Evolutionary conservation across 2,797 vertebrate genomes (phyloP).

Genomic region (Hirundo rustica): DNA sequence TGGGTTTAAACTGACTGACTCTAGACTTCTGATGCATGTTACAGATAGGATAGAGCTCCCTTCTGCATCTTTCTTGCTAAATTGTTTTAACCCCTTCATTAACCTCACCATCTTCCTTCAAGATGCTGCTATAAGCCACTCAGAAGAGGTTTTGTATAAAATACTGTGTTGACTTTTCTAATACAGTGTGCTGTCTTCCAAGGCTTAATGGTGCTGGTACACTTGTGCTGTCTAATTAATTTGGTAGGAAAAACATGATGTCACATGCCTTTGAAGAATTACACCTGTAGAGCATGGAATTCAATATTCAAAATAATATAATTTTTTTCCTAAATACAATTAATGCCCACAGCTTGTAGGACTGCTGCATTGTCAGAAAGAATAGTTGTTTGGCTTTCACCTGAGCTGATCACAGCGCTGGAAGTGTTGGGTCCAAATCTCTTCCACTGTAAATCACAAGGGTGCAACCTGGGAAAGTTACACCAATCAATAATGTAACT

Average conservation of each 20-base stretch:
- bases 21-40: not conserved
- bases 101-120: not conserved
- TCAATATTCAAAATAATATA: not conserved
- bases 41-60: not conserved
- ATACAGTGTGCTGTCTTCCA: not conserved
- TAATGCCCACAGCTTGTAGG: not conserved
- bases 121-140: not conserved
- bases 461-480: conserved; percentile 4
- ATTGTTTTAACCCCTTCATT: not conserved
- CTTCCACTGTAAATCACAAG: conserved; percentile 80
- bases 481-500: conserved; percentile 87
- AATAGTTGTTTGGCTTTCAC: conserved; percentile 63
- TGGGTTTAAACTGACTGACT: not conserved
- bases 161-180: not conserved
- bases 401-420: conserved; percentile 71
- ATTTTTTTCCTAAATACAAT: not conserved
- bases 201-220: not conserved
- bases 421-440: conserved; percentile 71
- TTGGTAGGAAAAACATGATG: not conserved
- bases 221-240: not conserved
- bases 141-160: not conserved
- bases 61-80: not conserved
- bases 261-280: not conserved
- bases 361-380: not conserved
- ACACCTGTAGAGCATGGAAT: not conserved